Percentiles rank a stretch among this genome's conserved stretches.
Conservation (phyloP, 2,113 vertebrate species). For the Pipa parva region DNA sequence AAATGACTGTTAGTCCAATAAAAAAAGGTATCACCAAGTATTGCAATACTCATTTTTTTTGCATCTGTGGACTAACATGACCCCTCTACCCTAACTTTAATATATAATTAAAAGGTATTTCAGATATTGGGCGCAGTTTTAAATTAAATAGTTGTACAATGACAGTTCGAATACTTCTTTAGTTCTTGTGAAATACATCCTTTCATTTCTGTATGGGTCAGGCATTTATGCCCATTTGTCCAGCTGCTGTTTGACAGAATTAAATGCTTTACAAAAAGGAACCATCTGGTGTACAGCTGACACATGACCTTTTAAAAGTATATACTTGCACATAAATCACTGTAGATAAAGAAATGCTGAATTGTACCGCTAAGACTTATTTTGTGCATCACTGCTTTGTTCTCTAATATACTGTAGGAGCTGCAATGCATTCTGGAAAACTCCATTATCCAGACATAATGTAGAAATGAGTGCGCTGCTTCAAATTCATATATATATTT, state of each 20-base stretch:
- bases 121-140: too few relatives aligned
- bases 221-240: slow-evolving; percentile 25
- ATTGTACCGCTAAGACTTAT: slow-evolving; percentile 33
- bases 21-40: too few relatives aligned
- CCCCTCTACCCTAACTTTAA: too few relatives aligned
- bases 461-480: too few relatives aligned
- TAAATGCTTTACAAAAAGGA: slow-evolving; percentile 25
- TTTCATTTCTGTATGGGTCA: background rate
- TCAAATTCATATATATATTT: too few relatives aligned
- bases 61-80: too few relatives aligned
- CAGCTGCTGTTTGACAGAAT: slow-evolving; percentile 15
- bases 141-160: too few relatives aligned
- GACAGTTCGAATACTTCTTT: too few relatives aligned
- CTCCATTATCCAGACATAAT: too few relatives aligned
- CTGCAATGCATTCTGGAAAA: slow-evolving; percentile 14
- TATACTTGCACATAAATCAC: slow-evolving; percentile 37
- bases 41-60: too few relatives aligned
- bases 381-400: slow-evolving; percentile 8
- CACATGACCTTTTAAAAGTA: slow-evolving; percentile 34
- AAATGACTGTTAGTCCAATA: too few relatives aligned
- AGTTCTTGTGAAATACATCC: background rate
- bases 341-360: slow-evolving; percentile 42
- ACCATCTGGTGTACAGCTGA: slow-evolving; percentile 39
- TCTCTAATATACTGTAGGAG: slow-evolving; percentile 30
- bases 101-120: too few relatives aligned